phyloP scores from a whole-genome alignment of 2,113 vertebrate genomes.

The Chionodraco myersi region DNA sequence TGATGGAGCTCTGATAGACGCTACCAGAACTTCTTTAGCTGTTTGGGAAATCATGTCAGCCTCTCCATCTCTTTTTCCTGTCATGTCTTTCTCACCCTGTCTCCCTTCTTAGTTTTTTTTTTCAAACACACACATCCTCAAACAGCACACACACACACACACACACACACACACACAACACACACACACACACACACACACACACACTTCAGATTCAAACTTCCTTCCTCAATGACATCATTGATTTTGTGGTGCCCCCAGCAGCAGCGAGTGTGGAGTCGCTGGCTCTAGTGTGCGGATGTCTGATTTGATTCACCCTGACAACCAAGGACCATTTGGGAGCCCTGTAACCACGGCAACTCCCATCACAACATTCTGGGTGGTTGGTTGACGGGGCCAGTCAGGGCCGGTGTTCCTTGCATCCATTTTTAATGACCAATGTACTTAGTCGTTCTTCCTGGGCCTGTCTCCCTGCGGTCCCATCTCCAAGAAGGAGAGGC shows the following conservation, averaged over 20 bases:
- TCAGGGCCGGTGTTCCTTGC: constrained; percentile 63
- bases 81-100: neutral
- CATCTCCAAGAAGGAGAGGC: constrained; percentile 69
- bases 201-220: constrained; percentile 50
- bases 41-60: constrained; percentile 44
- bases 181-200: neutral
- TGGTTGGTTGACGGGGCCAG: constrained; percentile 67
- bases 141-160: constrained; percentile 1
- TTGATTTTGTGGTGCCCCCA: constrained; percentile 59
- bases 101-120: neutral
- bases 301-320: constrained; percentile 79
- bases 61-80: constrained; percentile 7
- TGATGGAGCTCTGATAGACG: constrained; percentile 36
- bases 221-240: constrained; percentile 70
- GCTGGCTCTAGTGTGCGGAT: constrained; percentile 45
- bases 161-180: too few species aligned
- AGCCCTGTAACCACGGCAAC: constrained; percentile 79
- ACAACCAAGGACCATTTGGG: constrained; percentile 80
- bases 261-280: constrained; percentile 49
- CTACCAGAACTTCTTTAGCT: constrained; percentile 33
- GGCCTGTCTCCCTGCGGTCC: constrained; percentile 67
- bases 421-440: constrained; percentile 82
- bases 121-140: constrained; percentile 12
- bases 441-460: constrained; percentile 77
- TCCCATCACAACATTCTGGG: constrained; percentile 77